Evolutionary conservation across 2,797 vertebrate species (phyloP), one percentile per base, ranked within the genome.

Genomic region (Darevskia nairensis): DNA sequence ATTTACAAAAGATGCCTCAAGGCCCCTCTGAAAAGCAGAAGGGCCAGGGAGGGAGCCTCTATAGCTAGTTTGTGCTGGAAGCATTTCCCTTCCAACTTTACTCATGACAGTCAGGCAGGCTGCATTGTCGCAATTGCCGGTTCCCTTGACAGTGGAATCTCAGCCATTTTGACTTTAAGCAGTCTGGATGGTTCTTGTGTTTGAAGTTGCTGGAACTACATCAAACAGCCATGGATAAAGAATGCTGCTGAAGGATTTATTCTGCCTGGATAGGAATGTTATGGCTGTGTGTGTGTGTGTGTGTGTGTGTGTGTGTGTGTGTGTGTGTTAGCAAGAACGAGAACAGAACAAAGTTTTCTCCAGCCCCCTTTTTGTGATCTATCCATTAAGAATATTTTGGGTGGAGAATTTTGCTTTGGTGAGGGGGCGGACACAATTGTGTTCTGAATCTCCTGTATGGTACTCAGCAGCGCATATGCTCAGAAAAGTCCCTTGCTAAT

Each of bases 151-250:
- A 79, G 79, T 66, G 74, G 89, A 92, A 86, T 86, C 91, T 94
- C 76, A 81, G 93, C 89, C 86, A 91, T 93, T 95, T 92, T 50
- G 82, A 92, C 82, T 95, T 88, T 59, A 90, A 95, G 87, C 89
- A 91, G 85, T 94, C 92, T 94, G 93, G 94, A 91, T 91, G 78
- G 25, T 91, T 95, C 91, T 84, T 82, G 78, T 91, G 89, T 96
- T 95, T 96, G 95, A 95, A 95, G 92, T 93, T 94, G 84, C 89
- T 97, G 96, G 95, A 96, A 93, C 77, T 59, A 94, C 95, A 95
- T 96, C 96, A 97, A 95, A 96, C 81, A 0, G 68, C 50, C 55
- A 79, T 0, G 0, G 93, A 94, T 90, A 94, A 96, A 96, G 92
- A 96, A 96, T 86, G 80, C 50, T 0, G 80, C 88, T 35, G 86